Conservation (phyloP, 2,797 vertebrate species). For the Sebastes cheni region DNA sequence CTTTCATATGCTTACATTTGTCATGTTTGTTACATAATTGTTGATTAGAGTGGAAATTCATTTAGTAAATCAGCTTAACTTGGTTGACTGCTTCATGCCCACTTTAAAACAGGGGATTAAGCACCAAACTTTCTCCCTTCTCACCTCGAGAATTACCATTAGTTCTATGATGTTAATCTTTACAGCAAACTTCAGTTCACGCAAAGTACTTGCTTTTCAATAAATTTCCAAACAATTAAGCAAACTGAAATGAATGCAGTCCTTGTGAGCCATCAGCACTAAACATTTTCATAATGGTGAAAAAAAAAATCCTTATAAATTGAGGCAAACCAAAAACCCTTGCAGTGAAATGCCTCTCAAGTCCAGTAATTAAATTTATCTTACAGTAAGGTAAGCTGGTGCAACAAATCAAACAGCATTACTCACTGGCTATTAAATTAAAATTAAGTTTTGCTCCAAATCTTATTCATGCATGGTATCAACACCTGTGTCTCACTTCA, state of each 20-base stretch:
- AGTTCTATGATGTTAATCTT: constrained; percentile 13
- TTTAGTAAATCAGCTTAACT: neutral
- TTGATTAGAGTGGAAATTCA: neutral
- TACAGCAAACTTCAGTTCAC: constrained; percentile 10
- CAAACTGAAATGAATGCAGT: constrained; percentile 28
- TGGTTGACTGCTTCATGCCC: neutral
- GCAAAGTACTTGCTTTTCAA: constrained; percentile 30
- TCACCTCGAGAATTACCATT: constrained; percentile 26
- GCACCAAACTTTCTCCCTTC: neutral
- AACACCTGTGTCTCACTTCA: constrained; percentile 54
- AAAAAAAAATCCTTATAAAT: constrained; percentile 9
- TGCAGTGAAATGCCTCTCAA: constrained; percentile 13
- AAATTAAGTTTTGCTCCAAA: constrained; percentile 46
- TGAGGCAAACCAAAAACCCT: neutral
- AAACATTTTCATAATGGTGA: constrained; percentile 29
- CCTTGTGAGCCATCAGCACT: constrained; percentile 8
- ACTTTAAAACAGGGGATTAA: neutral
- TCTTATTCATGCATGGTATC: constrained; percentile 41
- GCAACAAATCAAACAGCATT: constrained; percentile 52
- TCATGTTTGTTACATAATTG: neutral
- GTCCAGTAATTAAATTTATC: constrained; percentile 48
- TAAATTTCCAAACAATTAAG: constrained; percentile 52
- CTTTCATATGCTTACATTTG: neutral
- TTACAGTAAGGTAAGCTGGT: constrained; percentile 40
- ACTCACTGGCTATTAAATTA: constrained; percentile 43